Evolutionary conservation across 2,797 vertebrate genomes (phyloP), one percentile per base, ranked within the genome.

Genomic region (Urosaurus nigricauda): DNA sequence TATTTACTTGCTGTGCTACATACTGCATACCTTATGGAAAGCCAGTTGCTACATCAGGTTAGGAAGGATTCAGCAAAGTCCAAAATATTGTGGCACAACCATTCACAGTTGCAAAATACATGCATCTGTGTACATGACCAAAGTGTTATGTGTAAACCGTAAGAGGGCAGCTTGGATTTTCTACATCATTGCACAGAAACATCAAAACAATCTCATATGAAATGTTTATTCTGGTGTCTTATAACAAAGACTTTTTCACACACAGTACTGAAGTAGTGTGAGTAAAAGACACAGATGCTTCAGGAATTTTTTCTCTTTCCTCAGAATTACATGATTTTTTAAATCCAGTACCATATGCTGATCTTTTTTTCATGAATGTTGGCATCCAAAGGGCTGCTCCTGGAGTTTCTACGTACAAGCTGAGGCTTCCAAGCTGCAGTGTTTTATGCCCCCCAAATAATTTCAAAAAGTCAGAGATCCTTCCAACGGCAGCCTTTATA

Each of bases 181-280:
- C 58, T 78, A 35, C 58, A 79, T 29, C 74, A 86, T 32, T 43
- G 58, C 56, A 21, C 63, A 29, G 43, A 65, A 40, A 47, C 11
- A 24, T 24, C 21, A 17, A 1, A 32, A 24, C 17, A 4, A 40
- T n/a, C 51, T n/a, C 12, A 35, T 21, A 56, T 60, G 79, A 51
- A 83, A 53, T 83, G n/a, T 51, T 88, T 79, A 29, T 60, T 73
- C 12, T 73, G 24, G 4, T 29, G 26, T 79, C 32, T 73, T 47
- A 79, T 65, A 84, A 17, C 37, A 89, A 53, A 80, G 21, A 17
- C 35, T 53, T 19, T n/a, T 85, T 82, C 35, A n/a, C 37, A 84
- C 56, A 29, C 7, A 12, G 8, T 53, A 65, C 32, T 12, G 29
- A 78, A 24, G 43, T 21, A 47, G 19, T 2, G n/a, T 56, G 26